phyloP scores from a whole-genome alignment of 2,797 vertebrate species.

The Anguilla megastoma region DNA sequence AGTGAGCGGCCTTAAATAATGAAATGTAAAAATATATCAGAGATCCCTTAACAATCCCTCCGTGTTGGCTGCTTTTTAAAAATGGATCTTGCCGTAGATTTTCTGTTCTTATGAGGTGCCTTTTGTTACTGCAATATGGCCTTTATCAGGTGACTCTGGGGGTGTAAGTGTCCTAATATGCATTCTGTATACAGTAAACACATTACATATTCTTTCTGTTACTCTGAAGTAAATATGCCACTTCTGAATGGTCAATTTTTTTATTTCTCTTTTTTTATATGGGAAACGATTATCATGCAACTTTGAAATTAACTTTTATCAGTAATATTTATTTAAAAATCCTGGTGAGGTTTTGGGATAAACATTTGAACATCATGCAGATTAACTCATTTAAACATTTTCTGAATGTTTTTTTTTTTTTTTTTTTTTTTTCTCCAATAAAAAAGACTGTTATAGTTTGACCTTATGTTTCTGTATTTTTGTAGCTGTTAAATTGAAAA shows the following conservation, averaged over 20 bases:
- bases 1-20: not conserved
- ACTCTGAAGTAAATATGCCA: not conserved
- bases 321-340: not conserved
- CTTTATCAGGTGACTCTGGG: not conserved
- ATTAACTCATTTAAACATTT: not conserved
- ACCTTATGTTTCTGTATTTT: constrained; percentile 3
- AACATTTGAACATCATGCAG: not conserved
- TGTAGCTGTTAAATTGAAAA: constrained; percentile 3
- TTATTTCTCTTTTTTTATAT: not conserved
- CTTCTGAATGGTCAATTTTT: not conserved
- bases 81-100: not conserved
- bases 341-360: not conserved
- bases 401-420: not conserved
- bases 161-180: not conserved
- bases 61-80: not conserved
- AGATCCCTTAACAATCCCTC: not conserved
- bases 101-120: constrained; percentile 8
- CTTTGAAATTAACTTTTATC: not conserved
- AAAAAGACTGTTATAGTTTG: constrained; percentile 5
- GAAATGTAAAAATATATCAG: not conserved
- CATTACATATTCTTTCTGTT: not conserved
- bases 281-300: not conserved
- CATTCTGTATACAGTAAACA: not conserved
- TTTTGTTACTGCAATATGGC: not conserved
- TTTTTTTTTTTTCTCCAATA: not conserved